Conservation (phyloP, 2,113 vertebrate genomes). For the Rhynchomys soricoides region DNA sequence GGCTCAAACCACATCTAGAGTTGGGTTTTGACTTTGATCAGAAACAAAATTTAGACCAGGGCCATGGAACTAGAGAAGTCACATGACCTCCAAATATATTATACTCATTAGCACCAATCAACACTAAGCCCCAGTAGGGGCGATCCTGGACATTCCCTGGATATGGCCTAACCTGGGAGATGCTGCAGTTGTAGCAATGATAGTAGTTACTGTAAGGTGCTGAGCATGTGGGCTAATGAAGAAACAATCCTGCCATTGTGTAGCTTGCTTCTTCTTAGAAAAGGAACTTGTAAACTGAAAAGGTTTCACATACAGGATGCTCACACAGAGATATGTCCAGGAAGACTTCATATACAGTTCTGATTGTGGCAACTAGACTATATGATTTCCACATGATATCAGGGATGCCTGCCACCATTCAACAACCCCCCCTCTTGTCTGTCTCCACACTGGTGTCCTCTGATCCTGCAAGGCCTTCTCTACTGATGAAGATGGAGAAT, state of each 20-base stretch:
- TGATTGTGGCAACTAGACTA: not conserved
- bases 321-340: not conserved
- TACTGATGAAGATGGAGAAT: not conserved
- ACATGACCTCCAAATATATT: not conserved
- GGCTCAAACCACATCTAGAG: not conserved
- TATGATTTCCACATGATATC: not conserved
- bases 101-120: not conserved
- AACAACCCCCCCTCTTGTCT: not conserved
- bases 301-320: not conserved
- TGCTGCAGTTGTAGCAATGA: not conserved
- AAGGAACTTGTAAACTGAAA: not conserved
- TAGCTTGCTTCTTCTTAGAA: not conserved
- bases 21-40: not conserved
- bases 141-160: not conserved
- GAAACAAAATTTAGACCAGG: not conserved
- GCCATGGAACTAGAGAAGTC: not conserved
- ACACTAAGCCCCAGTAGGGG: not conserved
- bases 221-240: not conserved
- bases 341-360: not conserved
- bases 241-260: not conserved
- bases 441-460: not conserved
- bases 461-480: not conserved
- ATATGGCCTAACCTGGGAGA: not conserved
- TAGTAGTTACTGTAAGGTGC: not conserved
- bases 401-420: not conserved